Conservation (phyloP, 2,797 vertebrate species). For the Melanotaenia nigrans region DNA sequence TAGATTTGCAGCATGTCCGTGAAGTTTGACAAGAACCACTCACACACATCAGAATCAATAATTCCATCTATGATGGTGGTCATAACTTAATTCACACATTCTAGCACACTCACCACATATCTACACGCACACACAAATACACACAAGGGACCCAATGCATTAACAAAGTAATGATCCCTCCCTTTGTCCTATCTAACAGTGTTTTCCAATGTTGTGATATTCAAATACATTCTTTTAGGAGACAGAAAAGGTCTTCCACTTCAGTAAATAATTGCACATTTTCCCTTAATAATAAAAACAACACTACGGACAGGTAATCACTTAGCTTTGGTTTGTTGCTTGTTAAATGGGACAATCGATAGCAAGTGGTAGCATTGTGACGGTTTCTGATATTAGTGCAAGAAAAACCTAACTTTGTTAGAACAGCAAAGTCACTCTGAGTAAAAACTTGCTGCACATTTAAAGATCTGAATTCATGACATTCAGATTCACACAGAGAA, state of each 20-base stretch:
- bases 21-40: conserved; percentile 84
- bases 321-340: conserved; percentile 89
- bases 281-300: conserved; percentile 86
- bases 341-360: conserved; percentile 84
- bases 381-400: conserved; percentile 84
- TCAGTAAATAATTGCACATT: conserved; percentile 94
- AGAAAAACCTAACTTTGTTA: conserved; percentile 75
- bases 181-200: conserved; percentile 84
- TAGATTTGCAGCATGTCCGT: conserved; percentile 88
- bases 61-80: conserved; percentile 74
- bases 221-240: conserved; percentile 75
- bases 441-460: conserved; percentile 82
- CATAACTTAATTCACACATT: conserved; percentile 73
- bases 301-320: conserved; percentile 65
- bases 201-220: conserved; percentile 66
- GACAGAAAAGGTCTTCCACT: conserved; percentile 78
- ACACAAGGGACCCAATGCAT: conserved; percentile 51
- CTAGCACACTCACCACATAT: conserved; percentile 50
- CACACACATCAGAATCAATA: conserved; percentile 77
- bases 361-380: conserved; percentile 78
- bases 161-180: conserved; percentile 80
- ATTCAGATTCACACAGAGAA: conserved; percentile 45
- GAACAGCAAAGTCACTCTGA: conserved; percentile 65
- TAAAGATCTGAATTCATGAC: conserved; percentile 43
- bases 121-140: conserved; percentile 23